Conservation (phyloP, 2,888 invertebrate genomes). For the Ecdyonurus torrentis region DNA sequence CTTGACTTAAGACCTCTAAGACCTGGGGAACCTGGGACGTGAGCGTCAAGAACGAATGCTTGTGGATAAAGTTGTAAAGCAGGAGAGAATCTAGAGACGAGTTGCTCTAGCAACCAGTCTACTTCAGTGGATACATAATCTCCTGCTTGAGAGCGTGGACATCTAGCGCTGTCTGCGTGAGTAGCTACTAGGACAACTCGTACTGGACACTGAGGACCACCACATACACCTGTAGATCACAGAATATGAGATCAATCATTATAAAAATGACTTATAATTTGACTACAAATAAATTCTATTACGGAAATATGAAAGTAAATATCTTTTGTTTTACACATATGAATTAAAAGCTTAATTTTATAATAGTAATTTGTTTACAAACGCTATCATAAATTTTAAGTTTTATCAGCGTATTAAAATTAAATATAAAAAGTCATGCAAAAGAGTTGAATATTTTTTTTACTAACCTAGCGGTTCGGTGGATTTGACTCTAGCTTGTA, state of each 20-base stretch:
- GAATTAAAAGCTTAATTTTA: too few species aligned
- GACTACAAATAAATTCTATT: too few species aligned
- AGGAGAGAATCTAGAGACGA: constrained; percentile 30
- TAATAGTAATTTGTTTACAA: too few species aligned
- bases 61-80: constrained; percentile 39
- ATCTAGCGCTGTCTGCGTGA: constrained; percentile 37
- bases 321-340: too few species aligned
- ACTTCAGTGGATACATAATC: constrained; percentile 39
- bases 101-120: constrained; percentile 29
- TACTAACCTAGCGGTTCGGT: constrained; percentile 28
- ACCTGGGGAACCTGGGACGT: constrained; percentile 40
- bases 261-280: too few species aligned
- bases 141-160: constrained; percentile 34
- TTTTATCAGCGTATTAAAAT: too few species aligned
- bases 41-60: constrained; percentile 42
- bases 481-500: constrained; percentile 44
- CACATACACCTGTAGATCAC: constrained; percentile 34
- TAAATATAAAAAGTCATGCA: too few species aligned
- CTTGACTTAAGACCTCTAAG: constrained; percentile 41
- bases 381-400: too few species aligned
- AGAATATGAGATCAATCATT: too few species aligned
- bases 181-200: constrained; percentile 43
- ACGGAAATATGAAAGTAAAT: too few species aligned
- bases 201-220: constrained; percentile 32
- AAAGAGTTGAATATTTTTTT: too few species aligned